phyloP scores from a whole-genome alignment of 2,797 vertebrate genomes.

The Psittacula derbiana region DNA sequence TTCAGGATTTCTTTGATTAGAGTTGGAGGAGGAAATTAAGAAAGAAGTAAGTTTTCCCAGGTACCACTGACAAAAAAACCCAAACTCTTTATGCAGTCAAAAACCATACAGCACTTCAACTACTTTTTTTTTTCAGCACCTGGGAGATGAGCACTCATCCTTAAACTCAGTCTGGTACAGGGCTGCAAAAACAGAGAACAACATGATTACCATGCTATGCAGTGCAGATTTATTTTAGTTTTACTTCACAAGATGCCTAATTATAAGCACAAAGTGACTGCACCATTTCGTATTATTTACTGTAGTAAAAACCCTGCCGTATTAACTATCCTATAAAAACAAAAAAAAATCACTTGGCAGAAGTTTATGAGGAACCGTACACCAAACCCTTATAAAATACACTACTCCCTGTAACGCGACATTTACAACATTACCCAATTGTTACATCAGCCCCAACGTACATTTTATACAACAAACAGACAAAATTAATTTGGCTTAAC shows the following conservation, averaged over 20 bases:
- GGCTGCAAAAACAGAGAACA: not conserved
- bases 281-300: not conserved
- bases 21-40: not conserved
- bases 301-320: not conserved
- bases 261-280: not conserved
- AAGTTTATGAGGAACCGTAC: conserved; percentile 2
- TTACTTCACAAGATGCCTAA: not conserved
- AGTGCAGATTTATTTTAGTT: not conserved
- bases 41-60: not conserved
- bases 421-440: not conserved
- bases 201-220: not conserved
- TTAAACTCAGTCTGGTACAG: not conserved
- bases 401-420: not conserved
- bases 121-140: not conserved
- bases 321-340: not conserved
- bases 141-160: not conserved
- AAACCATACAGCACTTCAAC: not conserved
- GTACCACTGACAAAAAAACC: not conserved
- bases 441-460: not conserved
- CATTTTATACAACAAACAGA: not conserved
- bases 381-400: not conserved
- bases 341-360: not conserved
- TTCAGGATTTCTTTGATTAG: not conserved
- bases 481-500: not conserved
- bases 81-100: not conserved